Base-by-base conservation (phyloP, 2,888 invertebrate species). In the Uropetala carovei region DNA sequence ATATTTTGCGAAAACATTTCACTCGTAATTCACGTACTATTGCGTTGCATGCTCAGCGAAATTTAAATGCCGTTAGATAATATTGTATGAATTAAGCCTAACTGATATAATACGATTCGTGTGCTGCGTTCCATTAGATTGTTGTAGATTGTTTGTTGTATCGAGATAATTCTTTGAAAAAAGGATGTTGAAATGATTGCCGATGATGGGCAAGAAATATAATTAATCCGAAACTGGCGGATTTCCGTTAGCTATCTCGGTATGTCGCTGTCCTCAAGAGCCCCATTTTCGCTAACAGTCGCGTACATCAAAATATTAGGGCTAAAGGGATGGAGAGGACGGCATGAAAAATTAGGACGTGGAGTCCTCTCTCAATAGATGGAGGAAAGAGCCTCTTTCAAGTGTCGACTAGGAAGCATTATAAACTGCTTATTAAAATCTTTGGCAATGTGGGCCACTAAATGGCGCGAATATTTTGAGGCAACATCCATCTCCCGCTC, bases 381-480 rank as follows among this genome's bases (percentile, higher is more conserved):
- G 68, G 8, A 68, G 7, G 68, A 68, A 11, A 43, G 5, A 5
- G 43, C 43, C 43, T 43, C 43, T 43, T 64, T n/a, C 60, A n/a
- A 7, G 64, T 64, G 64, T 68, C 0, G n/a, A 68, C 68, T 9
- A 5, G 68, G 22, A 18, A 68, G 18, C 68, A 18, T 68, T 5
- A 68, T n/a, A 68, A 68, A 16, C 68, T 68, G 68, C 16, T 68
- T 68, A 68, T 68, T 68, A 68, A 18, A 68, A 68, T 68, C 68
- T 68, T 68, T 68, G 43, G 43, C 43, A 43, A 43, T 43, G 64
- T 64, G 64, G 64, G 14, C 5, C 9, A 43, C 43, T 5, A 43
- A 43, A 22, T 22, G 68, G 68, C 22, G 68, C 68, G 68, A n/a
- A 64, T 64, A n/a, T 64, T 64, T n/a, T 64, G 64, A 18, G 68